A percentile compares a stretch with the other conserved stretches of the same genome.
These are phyloP conservation scores for Hucho hucho DNA, from an alignment of 2,113 vertebrate genomes.

Conservation along the genomic window DNA sequence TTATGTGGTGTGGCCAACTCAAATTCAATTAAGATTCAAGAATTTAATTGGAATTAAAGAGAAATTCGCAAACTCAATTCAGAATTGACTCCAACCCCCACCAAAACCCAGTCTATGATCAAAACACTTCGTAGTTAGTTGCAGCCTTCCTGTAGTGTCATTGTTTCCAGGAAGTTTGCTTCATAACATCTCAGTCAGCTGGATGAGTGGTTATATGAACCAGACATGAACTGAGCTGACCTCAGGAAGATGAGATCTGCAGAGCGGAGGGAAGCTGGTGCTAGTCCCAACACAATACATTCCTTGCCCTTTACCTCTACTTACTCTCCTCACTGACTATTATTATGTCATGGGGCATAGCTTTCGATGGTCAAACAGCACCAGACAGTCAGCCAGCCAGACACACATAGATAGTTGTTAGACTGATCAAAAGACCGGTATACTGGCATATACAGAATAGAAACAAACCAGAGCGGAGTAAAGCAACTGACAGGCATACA, in stretches of 20 bases:
- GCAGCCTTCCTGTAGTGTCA: constrained; percentile 11
- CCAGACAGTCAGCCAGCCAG: background rate
- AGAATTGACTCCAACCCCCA: background rate
- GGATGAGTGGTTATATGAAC: constrained; percentile 59
- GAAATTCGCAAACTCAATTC: background rate
- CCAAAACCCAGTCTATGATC: background rate
- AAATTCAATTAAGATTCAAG: no score
- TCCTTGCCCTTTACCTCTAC: constrained; percentile 38
- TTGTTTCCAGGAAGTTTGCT: constrained; percentile 52
- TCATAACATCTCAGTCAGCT: constrained; percentile 58
- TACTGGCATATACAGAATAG: background rate
- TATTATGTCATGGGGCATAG: background rate
- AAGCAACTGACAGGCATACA: background rate
- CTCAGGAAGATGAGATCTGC: constrained; percentile 51
- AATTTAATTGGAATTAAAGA: no score
- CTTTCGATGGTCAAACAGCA: background rate
- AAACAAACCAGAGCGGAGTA: background rate
- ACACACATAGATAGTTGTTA: background rate
- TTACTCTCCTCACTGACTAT: background rate
- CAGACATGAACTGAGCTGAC: constrained; percentile 64
- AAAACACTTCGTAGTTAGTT: background rate
- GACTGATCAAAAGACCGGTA: background rate
- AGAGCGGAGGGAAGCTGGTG: constrained; percentile 26
- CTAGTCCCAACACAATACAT: constrained; percentile 52
- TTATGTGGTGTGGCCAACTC: no score